Percentiles rank a stretch among this genome's conserved stretches.
These are phyloP conservation scores for Battus philenor DNA, from an alignment of 1,140 invertebrate species.

Conservation along the genomic window DNA sequence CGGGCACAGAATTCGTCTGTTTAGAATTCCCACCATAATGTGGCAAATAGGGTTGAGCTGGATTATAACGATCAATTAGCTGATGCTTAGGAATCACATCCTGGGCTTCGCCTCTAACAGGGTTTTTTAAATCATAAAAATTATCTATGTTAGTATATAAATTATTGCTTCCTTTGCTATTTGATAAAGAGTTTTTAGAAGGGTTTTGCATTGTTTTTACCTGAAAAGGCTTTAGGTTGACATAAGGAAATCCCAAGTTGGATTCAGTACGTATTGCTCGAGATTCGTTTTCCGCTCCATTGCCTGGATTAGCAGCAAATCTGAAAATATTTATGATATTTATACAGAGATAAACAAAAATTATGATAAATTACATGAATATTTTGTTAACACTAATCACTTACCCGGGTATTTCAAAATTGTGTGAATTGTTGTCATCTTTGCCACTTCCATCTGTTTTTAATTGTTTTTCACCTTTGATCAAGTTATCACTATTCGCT, in stretches of 20 bases:
- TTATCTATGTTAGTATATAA: conserved; percentile 55
- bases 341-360: conserved; percentile 10
- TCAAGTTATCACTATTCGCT: conserved; percentile 18
- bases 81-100: conserved; percentile 42
- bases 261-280: conserved; percentile 61
- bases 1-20: conserved; percentile 34
- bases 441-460: conserved; percentile 19
- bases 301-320: conserved; percentile 51
- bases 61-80: conserved; percentile 65
- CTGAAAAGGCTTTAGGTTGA: conserved; percentile 62
- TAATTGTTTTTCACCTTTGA: conserved; percentile 11
- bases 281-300: conserved; percentile 67
- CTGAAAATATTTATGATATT: conserved; percentile 33
- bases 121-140: conserved; percentile 54
- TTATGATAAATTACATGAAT: conserved; percentile 6
- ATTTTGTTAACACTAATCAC: conserved; percentile 12
- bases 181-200: conserved; percentile 23
- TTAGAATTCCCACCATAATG: conserved; percentile 48
- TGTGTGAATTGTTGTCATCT: conserved; percentile 37
- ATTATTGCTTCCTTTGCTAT: conserved; percentile 47
- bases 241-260: conserved; percentile 59
- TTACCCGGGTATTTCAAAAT: conserved; percentile 67
- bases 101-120: conserved; percentile 62
- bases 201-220: conserved; percentile 48
- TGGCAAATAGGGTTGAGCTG: conserved; percentile 69